phyloP scores from a whole-genome alignment of 2,888 invertebrate species.

The Ectemnius lituratus region DNA sequence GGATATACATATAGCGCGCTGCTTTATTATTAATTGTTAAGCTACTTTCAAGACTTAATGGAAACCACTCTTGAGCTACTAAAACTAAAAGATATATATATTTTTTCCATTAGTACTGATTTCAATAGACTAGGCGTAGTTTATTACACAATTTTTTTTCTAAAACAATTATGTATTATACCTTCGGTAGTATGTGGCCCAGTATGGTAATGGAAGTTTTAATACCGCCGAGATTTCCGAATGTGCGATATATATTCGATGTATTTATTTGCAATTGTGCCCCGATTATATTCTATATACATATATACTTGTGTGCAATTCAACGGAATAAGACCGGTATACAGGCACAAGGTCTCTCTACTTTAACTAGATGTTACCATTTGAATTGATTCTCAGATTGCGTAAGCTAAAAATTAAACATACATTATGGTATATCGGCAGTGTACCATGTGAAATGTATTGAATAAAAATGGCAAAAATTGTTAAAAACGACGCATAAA shows the following conservation, averaged over 20 bases:
- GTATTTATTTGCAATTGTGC: slow-evolving; percentile 43
- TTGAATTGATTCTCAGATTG: too few species aligned
- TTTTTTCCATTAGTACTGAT: neutral
- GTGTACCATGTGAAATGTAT: too few species aligned
- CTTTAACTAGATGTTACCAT: too few species aligned
- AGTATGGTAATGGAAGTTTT: neutral
- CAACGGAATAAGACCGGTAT: slow-evolving; percentile 18
- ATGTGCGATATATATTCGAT: slow-evolving; percentile 34
- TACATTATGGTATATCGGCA: too few species aligned
- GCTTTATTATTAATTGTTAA: slow-evolving; percentile 11
- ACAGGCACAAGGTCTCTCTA: neutral
- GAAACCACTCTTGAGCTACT: slow-evolving; percentile 12
- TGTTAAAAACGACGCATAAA: too few species aligned
- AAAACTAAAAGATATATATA: slow-evolving; percentile 2
- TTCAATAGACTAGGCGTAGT: slow-evolving; percentile 1
- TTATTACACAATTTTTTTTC: neutral
- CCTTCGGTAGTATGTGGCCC: slow-evolving; percentile 1
- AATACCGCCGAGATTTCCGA: neutral
- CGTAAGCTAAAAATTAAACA: too few species aligned
- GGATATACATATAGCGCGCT: slow-evolving; percentile 22
- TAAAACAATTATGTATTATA: neutral
- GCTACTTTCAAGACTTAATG: slow-evolving; percentile 10
- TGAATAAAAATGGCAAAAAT: too few species aligned
- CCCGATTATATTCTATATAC: slow-evolving; percentile 35
- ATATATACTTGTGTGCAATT: slow-evolving; percentile 44